A percentile compares a stretch with the other conserved stretches of the same genome.
Conservation (phyloP, 30 jellyfish, hydroid and myxozoan genomes). For the Turritopsis rubra region DNA sequence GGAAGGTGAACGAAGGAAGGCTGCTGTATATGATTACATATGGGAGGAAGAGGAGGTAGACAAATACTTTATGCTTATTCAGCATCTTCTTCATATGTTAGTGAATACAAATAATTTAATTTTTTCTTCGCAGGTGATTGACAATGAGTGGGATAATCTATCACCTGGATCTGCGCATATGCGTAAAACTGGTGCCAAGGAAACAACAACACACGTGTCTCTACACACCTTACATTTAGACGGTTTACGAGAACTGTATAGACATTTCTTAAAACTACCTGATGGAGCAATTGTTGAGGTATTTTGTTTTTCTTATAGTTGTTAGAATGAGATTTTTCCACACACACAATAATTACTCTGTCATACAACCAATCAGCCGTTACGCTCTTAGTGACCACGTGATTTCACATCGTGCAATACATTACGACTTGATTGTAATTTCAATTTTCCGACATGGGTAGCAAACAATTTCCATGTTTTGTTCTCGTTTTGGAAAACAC, state of each 20-base stretch:
- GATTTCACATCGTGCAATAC: neutral
- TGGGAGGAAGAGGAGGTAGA: constrained; percentile 94
- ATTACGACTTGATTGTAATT: neutral
- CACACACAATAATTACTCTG: neutral
- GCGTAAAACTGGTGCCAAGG: constrained; percentile 51
- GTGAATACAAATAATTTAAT: neutral
- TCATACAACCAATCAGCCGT: neutral
- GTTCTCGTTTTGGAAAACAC: too few relatives aligned
- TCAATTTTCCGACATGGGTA: too few relatives aligned
- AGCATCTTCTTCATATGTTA: neutral
- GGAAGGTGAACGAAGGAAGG: constrained; percentile 85
- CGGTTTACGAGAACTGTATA: constrained; percentile 73
- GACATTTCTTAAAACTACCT: constrained; percentile 77
- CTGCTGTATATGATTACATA: constrained; percentile 78
- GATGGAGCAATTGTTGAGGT: constrained; percentile 95
- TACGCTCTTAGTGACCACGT: neutral
- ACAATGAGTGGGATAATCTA: constrained; percentile 58
- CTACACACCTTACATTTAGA: constrained; percentile 75
- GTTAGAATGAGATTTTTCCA: neutral
- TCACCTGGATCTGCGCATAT: constrained; percentile 26
- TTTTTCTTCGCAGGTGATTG: constrained; percentile 36
- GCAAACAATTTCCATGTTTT: too few relatives aligned
- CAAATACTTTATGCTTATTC: neutral
- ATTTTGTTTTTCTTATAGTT: neutral
- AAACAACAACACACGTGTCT: constrained; percentile 79